Base-by-base conservation (phyloP, 2,113 vertebrate species). In the Centropus bengalensis region DNA sequence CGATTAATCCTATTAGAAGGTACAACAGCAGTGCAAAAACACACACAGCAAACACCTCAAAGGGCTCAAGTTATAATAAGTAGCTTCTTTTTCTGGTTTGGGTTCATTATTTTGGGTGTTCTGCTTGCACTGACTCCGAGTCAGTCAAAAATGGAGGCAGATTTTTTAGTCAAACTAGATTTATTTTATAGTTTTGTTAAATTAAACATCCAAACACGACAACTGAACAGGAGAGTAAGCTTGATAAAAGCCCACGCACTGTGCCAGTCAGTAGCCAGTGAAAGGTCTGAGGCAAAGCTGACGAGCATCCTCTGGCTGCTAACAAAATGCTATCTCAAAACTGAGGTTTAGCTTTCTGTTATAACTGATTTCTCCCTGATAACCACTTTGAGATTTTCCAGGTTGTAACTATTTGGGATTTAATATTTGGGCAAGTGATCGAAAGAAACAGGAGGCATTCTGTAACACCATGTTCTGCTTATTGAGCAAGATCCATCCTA, bases 1-100 rank as follows among this genome's bases (percentile, higher is more conserved):
- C 71, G 63, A 8, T 82, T 96, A 93, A 96, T 96, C 86, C 79
- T 63, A 59, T 94, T 92, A 83, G 26, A 51, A 93, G 62, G 78
- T 75, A 38, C 49, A 55, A 23, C 28, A 84, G 40, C 47, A 86
- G 54, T 13, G 21, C 32, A 64, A 86, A 86, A 82, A 51, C 12
- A 24, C 2, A 51, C 32, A 49, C 21, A 54, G 79, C 33, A 66
- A 80, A n/a, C 36, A 23, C 9, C 59, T 27, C 66, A 76, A 49
- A 68, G 74, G 36, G 54, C 42, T 80, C 12, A 40, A 47, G 24
- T 58, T 82, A 8, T 6, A 62, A 67, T 5, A 63, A 67, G n/a
- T 58, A 12, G 13, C 33, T 81, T 79, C 6, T 30, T 73, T 71
- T 64, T 54, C 47, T 74, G 32, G 15, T n/a, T 45, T 26, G 54